Conservation (phyloP, 2,797 vertebrate genomes). For the Ataeniobius toweri region DNA sequence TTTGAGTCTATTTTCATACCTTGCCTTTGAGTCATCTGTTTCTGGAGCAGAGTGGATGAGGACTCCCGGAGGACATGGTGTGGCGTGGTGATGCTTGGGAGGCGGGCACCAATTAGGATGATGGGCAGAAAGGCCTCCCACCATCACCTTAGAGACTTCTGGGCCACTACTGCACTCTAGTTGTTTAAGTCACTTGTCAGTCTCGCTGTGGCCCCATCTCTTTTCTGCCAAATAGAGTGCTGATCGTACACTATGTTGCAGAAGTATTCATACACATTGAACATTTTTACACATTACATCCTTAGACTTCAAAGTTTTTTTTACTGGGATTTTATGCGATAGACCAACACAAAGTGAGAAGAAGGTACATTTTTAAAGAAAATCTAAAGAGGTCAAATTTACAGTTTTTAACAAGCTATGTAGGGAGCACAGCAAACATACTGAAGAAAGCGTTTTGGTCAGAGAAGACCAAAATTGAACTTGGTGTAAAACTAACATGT, state of each 20-base stretch:
- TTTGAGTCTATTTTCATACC: constrained; percentile 79
- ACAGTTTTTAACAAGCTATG: background rate
- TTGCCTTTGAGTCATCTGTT: constrained; percentile 81
- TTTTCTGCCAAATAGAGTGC: constrained; percentile 41
- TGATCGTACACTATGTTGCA: constrained; percentile 4
- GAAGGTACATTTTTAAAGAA: background rate
- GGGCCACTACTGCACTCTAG: constrained; percentile 51
- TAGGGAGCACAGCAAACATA: background rate
- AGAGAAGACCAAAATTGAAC: background rate
- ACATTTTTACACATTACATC: background rate
- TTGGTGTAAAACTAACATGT: background rate
- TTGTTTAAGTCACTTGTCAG: constrained; percentile 48
- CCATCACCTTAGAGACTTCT: constrained; percentile 67
- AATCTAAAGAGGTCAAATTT: background rate
- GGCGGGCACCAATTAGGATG: constrained; percentile 79
- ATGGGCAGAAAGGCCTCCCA: constrained; percentile 72
- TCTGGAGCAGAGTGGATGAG: constrained; percentile 78
- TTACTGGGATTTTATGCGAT: background rate
- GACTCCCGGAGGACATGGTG: constrained; percentile 76
- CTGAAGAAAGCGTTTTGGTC: no score
- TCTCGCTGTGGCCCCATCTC: constrained; percentile 28
- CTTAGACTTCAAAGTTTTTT: background rate
- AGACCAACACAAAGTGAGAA: background rate
- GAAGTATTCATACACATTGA: background rate
- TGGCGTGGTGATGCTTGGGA: constrained; percentile 59